phyloP scores from a whole-genome alignment of 2,888 invertebrate genomes.

The Steinernema carpocapsae region DNA sequence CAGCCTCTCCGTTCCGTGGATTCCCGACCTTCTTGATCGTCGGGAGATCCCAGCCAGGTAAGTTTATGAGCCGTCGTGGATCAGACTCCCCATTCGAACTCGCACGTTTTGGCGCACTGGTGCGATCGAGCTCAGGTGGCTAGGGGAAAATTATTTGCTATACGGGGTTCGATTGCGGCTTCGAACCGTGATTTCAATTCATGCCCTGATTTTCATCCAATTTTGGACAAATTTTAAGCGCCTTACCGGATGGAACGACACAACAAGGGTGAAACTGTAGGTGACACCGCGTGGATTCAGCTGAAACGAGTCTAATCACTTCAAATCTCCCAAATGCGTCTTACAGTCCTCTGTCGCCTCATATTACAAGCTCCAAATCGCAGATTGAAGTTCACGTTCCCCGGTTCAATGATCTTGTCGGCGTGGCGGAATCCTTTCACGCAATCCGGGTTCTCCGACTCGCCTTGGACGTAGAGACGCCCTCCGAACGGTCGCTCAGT shows the following conservation, averaged over 20 bases:
- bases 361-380: conserved; percentile 68
- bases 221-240: background rate
- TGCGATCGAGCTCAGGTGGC: too few relatives aligned
- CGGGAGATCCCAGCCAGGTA: conserved; percentile 78
- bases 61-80: conserved; percentile 69
- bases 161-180: too few relatives aligned
- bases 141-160: too few relatives aligned
- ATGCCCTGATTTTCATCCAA: too few relatives aligned
- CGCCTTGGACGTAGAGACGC: conserved; percentile 66
- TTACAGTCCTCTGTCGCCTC: conserved; percentile 64
- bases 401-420: conserved; percentile 14
- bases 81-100: too few relatives aligned
- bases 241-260: conserved; percentile 65
- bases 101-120: too few relatives aligned
- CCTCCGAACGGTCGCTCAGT: conserved; percentile 55
- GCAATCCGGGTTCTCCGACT: conserved; percentile 62
- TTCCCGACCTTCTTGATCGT: conserved; percentile 79
- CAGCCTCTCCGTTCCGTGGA: conserved; percentile 77
- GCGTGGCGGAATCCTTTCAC: conserved; percentile 46
- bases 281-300: conserved; percentile 66
- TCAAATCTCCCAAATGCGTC: background rate
- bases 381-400: conserved; percentile 51
- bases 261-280: conserved; percentile 67
- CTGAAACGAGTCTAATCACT: conserved; percentile 40
- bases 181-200: too few relatives aligned